Evolutionary conservation across 2,113 vertebrate genomes (phyloP).

Genomic region (Uria aalge): DNA sequence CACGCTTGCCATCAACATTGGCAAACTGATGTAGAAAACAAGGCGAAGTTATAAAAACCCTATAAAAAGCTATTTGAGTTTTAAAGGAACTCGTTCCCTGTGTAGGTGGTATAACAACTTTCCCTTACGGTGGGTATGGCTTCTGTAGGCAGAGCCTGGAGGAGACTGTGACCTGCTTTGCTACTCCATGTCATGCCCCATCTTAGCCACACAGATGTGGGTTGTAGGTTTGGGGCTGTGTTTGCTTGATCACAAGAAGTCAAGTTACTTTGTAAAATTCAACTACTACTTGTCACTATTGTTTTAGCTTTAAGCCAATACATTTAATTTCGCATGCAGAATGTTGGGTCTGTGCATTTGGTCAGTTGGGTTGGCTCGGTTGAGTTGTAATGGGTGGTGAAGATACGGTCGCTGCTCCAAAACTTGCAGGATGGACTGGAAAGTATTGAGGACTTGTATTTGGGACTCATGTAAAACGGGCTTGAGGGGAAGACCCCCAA

Average conservation of each 20-base stretch:
- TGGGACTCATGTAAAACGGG: background rate
- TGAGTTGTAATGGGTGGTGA: background rate
- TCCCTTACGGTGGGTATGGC: background rate
- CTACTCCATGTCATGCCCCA: background rate
- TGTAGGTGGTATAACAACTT: background rate
- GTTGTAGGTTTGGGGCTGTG: rapidly evolving
- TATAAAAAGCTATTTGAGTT: background rate
- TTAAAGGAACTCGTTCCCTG: background rate
- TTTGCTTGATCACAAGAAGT: rapidly evolving
- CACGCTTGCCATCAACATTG: background rate
- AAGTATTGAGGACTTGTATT: background rate
- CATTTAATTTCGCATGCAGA: background rate
- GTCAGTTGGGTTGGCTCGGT: rapidly evolving
- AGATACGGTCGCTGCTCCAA: background rate
- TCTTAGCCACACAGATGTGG: no score
- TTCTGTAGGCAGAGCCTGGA: background rate
- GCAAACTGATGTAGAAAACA: background rate
- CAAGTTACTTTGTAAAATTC: background rate
- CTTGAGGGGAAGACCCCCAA: background rate
- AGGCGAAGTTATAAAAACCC: background rate
- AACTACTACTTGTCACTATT: rapidly evolving
- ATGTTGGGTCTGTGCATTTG: rapidly evolving
- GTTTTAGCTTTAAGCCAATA: background rate
- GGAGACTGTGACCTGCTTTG: background rate
- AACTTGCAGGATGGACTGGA: background rate